Evolutionary conservation across 2,888 invertebrate species (phyloP).

Genomic region (Nycteola revayana): DNA sequence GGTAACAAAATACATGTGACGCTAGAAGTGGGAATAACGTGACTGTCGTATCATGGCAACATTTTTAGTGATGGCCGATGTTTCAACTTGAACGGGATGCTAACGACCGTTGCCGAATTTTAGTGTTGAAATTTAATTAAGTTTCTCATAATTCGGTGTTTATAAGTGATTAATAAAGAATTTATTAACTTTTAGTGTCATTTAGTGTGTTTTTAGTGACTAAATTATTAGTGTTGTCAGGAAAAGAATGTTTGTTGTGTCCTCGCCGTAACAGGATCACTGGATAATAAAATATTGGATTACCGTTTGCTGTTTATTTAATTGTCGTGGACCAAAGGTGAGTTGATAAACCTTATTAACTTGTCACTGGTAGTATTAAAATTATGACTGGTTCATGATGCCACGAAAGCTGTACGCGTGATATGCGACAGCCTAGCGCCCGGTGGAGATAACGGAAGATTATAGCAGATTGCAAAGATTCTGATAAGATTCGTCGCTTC

Average conservation of each 20-base stretch:
- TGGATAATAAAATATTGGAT: slow-evolving; percentile 75
- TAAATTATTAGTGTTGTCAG: slow-evolving; percentile 57
- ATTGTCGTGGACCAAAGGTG: slow-evolving; percentile 64
- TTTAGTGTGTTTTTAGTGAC: slow-evolving; percentile 60
- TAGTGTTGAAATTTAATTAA: slow-evolving; percentile 64
- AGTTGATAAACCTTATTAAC: slow-evolving; percentile 38
- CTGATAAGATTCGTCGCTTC: slow-evolving; percentile 62
- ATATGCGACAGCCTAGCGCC: slow-evolving; percentile 47
- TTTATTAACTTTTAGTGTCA: slow-evolving; percentile 50
- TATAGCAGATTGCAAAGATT: slow-evolving; percentile 67
- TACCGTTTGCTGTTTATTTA: slow-evolving; percentile 70
- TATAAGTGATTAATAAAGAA: slow-evolving; percentile 52
- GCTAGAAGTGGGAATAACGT: slow-evolving; percentile 53
- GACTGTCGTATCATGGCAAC: slow-evolving; percentile 57
- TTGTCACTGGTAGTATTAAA: slow-evolving; percentile 12
- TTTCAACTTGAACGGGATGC: slow-evolving; percentile 62
- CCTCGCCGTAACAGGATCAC: slow-evolving; percentile 74
- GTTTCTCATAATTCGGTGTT: slow-evolving; percentile 63
- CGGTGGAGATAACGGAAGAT: slow-evolving; percentile 71
- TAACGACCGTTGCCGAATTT: slow-evolving; percentile 62
- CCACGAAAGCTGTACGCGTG: slow-evolving; percentile 64
- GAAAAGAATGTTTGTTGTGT: slow-evolving; percentile 74
- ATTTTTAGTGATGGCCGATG: slow-evolving; percentile 78
- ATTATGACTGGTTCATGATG: slow-evolving; percentile 40
- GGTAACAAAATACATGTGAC: slow-evolving; percentile 57